These are phyloP conservation scores for Bovichtus diacanthus DNA, from an alignment of 2,797 vertebrate genomes.

Conservation along the genomic window DNA sequence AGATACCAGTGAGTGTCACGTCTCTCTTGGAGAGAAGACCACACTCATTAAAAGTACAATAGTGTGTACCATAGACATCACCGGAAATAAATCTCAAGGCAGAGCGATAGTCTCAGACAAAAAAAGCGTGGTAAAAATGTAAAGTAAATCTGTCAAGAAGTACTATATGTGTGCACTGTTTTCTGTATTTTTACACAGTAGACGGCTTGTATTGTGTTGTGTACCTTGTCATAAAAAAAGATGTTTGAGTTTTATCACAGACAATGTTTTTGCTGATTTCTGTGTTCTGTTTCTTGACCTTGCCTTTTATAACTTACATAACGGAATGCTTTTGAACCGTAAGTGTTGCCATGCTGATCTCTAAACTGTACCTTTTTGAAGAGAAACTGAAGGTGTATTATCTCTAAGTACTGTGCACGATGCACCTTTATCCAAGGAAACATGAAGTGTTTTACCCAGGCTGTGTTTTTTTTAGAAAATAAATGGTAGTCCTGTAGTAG, in stretches of 20 bases:
- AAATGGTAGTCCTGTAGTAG: background rate
- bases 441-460: background rate
- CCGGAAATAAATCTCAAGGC: no score
- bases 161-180: background rate
- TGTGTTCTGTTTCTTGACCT: background rate
- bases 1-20: no score
- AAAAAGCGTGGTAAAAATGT: background rate
- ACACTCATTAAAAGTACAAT: no score
- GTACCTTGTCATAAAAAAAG: background rate
- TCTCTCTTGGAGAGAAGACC: no score
- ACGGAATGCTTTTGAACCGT: background rate
- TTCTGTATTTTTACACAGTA: background rate
- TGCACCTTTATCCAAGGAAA: conserved; percentile 3
- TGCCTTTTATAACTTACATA: background rate
- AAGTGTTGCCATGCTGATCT: background rate
- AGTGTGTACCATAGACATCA: no score
- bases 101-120: no score
- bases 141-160: background rate
- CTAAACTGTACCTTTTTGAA: background rate
- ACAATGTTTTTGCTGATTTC: background rate
- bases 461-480: background rate
- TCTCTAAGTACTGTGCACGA: background rate
- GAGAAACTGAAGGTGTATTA: background rate
- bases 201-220: no score
- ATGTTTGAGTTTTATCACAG: background rate